Conservation (phyloP, 2,888 invertebrate genomes). For the Caenorhabditis plicata region DNA sequence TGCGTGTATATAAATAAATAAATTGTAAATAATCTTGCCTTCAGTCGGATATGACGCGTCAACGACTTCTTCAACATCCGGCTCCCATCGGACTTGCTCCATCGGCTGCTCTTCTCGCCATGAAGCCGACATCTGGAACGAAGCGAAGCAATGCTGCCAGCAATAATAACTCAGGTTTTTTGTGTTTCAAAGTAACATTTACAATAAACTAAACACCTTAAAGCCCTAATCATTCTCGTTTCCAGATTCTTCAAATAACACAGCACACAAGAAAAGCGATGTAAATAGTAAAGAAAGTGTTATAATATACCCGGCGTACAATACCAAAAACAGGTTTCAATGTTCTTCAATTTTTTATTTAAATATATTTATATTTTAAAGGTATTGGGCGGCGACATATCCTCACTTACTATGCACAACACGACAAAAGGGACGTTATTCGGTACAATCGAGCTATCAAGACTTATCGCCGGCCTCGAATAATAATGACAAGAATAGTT, state of each 20-base stretch:
- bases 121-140: slow-evolving; percentile 63
- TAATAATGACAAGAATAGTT: neutral
- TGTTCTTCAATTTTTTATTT: no score
- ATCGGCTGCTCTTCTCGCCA: slow-evolving; percentile 59
- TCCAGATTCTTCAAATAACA: slow-evolving; percentile 44
- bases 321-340: slow-evolving; percentile 52
- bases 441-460: no score
- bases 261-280: slow-evolving; percentile 64
- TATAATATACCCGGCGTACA: slow-evolving; percentile 58
- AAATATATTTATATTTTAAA: no score
- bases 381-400: slow-evolving; percentile 63
- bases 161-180: slow-evolving; percentile 15
- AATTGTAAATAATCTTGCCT: neutral
- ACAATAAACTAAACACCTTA: neutral
- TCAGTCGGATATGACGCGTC: slow-evolving; percentile 56
- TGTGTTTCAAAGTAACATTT: neutral
- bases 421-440: slow-evolving; percentile 59
- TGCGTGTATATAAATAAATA: neutral
- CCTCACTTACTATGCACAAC: slow-evolving; percentile 64
- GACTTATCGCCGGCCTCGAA: neutral
- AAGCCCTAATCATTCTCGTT: neutral
- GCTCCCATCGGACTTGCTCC: slow-evolving; percentile 47
- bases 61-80: slow-evolving; percentile 58
- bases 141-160: slow-evolving; percentile 53
- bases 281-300: slow-evolving; percentile 60